These are phyloP conservation scores for Acanthurus leucopareius DNA, from an alignment of 2,797 vertebrate species.

Conservation along the genomic window DNA sequence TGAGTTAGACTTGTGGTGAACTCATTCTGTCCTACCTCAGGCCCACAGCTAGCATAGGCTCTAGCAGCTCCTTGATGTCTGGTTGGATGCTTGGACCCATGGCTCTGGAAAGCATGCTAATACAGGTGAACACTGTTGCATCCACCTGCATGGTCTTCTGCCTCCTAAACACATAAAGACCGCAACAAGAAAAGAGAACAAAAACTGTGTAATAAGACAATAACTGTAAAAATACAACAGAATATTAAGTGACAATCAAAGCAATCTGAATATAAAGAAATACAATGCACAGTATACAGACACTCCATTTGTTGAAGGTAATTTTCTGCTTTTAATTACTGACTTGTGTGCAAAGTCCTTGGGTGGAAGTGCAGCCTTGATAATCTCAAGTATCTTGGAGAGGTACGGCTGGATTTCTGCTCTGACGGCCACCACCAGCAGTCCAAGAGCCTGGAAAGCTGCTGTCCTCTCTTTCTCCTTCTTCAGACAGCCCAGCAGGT, in stretches of 20 bases:
- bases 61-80: conserved; percentile 97
- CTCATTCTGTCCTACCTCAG: conserved; percentile 87
- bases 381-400: conserved; percentile 95
- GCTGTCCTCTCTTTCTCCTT: conserved; percentile 97
- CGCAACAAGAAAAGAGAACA: background rate
- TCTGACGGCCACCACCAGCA: conserved; percentile 95
- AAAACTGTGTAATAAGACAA: background rate
- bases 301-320: background rate
- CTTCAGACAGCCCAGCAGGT: conserved; percentile 95
- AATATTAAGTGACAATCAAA: background rate
- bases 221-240: background rate
- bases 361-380: conserved; percentile 95
- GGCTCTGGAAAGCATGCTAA: conserved; percentile 98
- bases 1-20: background rate
- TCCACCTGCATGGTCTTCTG: conserved; percentile 98
- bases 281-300: background rate
- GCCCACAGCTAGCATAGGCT: conserved; percentile 98
- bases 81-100: conserved; percentile 98
- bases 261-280: background rate
- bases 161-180: conserved; percentile 84
- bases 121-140: conserved; percentile 98
- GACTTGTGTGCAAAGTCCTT: conserved; percentile 99
- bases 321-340: conserved; percentile 62
- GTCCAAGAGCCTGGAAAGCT: conserved; percentile 95
- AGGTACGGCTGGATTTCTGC: conserved; percentile 95